Percentiles rank a stretch among this genome's conserved stretches.
phyloP scores from a whole-genome alignment of 1,140 invertebrate genomes.

The Subanguina moxae region DNA sequence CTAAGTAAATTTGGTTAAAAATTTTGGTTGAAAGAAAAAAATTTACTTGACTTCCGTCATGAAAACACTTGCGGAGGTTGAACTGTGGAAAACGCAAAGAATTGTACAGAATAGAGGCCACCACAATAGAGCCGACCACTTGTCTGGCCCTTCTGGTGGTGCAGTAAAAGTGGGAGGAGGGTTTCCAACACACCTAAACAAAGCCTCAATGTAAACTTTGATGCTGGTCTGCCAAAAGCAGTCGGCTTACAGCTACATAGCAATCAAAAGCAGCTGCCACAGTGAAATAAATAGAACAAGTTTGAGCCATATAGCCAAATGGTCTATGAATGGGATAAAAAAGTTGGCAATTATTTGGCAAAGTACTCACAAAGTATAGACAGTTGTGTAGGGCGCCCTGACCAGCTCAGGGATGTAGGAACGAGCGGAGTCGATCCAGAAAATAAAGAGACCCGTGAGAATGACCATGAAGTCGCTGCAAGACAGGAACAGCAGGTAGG shows the following conservation, averaged over 20 bases:
- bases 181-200: slow-evolving; percentile 50
- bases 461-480: slow-evolving; percentile 56
- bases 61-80: slow-evolving; percentile 55
- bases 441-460: slow-evolving; percentile 57
- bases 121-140: slow-evolving; percentile 39
- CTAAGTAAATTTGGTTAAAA: no score
- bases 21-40: no score
- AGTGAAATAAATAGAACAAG: slow-evolving; percentile 56
- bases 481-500: slow-evolving; percentile 52
- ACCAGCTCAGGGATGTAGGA: slow-evolving; percentile 54
- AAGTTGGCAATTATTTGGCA: neutral
- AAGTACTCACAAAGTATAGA: slow-evolving; percentile 11
- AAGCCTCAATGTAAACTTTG: neutral
- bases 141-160: slow-evolving; percentile 47
- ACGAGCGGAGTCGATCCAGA: slow-evolving; percentile 54
- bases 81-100: slow-evolving; percentile 58
- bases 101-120: slow-evolving; percentile 56
- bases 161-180: slow-evolving; percentile 37
- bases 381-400: slow-evolving; percentile 56
- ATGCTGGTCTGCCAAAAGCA: slow-evolving; percentile 3
- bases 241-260: slow-evolving; percentile 51
- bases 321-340: neutral
- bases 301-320: slow-evolving; percentile 58
- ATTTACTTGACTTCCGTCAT: slow-evolving; percentile 51
- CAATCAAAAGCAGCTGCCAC: slow-evolving; percentile 58